Evolutionary conservation across 2,888 invertebrate species (phyloP), one percentile per base, ranked within the genome.

Genomic region (Brachyptera risi): DNA sequence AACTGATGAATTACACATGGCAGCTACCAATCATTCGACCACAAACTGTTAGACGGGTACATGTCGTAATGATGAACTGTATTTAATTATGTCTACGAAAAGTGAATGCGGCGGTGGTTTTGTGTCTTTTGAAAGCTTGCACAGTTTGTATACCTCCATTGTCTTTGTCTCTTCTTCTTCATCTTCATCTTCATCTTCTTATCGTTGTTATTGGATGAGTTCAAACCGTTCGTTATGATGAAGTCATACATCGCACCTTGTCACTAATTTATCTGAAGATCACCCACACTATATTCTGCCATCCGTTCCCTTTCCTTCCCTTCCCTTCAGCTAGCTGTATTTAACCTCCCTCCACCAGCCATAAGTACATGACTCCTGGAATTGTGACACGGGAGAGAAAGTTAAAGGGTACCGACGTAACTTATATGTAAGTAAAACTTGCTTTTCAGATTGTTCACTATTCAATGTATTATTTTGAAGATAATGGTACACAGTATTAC

Each of bases 201-300:
- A 21, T 3, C 24, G 3, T 27, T 26, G 54, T 50, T 50, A 50
- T 26, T 26, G 50, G 17, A 50, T 37, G 35, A n/a, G 54, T 54
- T 54, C 54, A 13, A 24, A 58, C 13, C 19, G 38, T n/a, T 50
- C 47, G 59, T 37, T 49, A 50, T 59, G 49, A 59, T 59, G 47
- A 59, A 59, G 49, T 21, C 57, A 57, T 19, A 42, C 19, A 56
- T 37, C 19, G 42, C n/a, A 40, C 15, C 17, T 17, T 38, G 59
- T 24, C 58, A 42, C 58, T 58, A 42, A 58, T 58, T 58, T 58
- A 26, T 58, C 58, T 58, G 5, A 3, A 21, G 50, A 15, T 5
- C 17, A 9, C 5, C 42, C 21, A 13, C 42, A 15, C 13, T 3
- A 3, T 38, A 17, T 21, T 3, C n/a, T 19, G 42, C 15, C 21